Percentiles rank a stretch among this genome's conserved stretches.
Conservation (phyloP, 2,888 invertebrate species). For the Cheiracanthium punctorium region DNA sequence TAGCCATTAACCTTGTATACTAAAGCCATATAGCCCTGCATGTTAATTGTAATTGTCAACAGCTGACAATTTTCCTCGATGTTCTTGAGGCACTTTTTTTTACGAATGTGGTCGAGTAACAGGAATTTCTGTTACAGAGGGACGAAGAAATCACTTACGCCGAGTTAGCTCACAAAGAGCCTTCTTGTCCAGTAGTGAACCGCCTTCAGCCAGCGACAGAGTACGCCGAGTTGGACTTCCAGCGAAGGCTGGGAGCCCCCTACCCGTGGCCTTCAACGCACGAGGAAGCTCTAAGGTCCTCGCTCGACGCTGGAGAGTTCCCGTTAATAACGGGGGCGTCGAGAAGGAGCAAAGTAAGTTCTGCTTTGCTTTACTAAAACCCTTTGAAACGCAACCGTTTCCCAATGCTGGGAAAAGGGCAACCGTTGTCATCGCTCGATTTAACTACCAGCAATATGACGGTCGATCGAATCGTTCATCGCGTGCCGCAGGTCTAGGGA, state of each 20-base stretch:
- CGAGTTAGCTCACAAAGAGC: conserved; percentile 56
- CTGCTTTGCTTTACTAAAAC: too few species aligned
- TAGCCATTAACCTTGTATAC: too few species aligned
- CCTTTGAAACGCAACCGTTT: too few species aligned
- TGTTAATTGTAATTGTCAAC: too few species aligned
- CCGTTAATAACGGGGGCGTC: conserved; percentile 44
- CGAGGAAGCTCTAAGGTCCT: conserved; percentile 32
- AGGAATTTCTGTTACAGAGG: conserved; percentile 13
- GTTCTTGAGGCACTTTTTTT: too few species aligned
- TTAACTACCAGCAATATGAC: too few species aligned
- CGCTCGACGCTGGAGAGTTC: conserved; percentile 56
- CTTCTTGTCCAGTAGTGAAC: conserved; percentile 37
- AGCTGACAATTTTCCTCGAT: too few species aligned
- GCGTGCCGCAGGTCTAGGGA: too few species aligned
- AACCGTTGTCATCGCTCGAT: too few species aligned
- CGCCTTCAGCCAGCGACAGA: conserved; percentile 61
- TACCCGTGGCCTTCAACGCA: conserved; percentile 31
- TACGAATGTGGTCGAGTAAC: neutral
- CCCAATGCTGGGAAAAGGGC: too few species aligned
- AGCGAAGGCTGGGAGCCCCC: conserved; percentile 42
- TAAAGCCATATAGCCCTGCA: too few species aligned
- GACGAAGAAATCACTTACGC: conserved; percentile 65
- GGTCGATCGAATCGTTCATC: too few species aligned
- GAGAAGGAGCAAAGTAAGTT: conserved; percentile 58
- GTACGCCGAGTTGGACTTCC: conserved; percentile 64